Evolutionary conservation across 2,888 invertebrate genomes (phyloP), one percentile per base, ranked within the genome.

Genomic region (Hydriomena furcata): DNA sequence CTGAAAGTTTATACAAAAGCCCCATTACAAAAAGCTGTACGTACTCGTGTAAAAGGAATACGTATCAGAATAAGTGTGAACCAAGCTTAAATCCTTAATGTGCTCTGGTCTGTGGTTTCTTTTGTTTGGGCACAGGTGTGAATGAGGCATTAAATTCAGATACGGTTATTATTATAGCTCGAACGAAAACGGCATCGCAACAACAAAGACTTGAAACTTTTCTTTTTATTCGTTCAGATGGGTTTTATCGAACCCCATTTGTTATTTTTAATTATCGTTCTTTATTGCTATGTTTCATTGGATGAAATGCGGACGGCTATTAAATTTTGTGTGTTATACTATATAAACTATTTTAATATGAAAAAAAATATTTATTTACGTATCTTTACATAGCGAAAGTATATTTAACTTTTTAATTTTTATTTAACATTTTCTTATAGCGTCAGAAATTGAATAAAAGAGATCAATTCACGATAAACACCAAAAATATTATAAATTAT

Each of bases 81-180:
- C 28, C 45, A 6, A 31, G 45, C 45, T 41, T 45, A 36, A 43
- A 43, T 41, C 35, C 31, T 28, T 37, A 52, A 41, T 41, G 37
- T 43, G 38, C 43, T 37, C 24, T 43, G 34, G 23, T 44, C 17
- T 25, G 36, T 41, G 44, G 27, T 52, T 47, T 51, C 46, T 41
- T 60, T 57, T 46, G 42, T 53, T 48, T 47, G 42, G 52, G 23
- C 57, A 34, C 60, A 60, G 57, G 57, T 60, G 60, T 34, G 51
- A 40, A 35, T 47, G 44, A 51, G 42, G 34, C 46, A 57, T 60
- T 60, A 57, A 54, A 57, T 50, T 48, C 52, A 48, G 52, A 52
- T 41, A 42, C 40, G 40, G 50, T 57, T 55, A 57, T 55, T 55
- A 58, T 48, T 54, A 51, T 46, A 11, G 52, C 46, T 37, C 23